Percentiles rank a stretch among this genome's conserved stretches.
Evolutionary conservation across 2,113 vertebrate species (phyloP).

Genomic region (Megaleporinus macrocephalus): DNA sequence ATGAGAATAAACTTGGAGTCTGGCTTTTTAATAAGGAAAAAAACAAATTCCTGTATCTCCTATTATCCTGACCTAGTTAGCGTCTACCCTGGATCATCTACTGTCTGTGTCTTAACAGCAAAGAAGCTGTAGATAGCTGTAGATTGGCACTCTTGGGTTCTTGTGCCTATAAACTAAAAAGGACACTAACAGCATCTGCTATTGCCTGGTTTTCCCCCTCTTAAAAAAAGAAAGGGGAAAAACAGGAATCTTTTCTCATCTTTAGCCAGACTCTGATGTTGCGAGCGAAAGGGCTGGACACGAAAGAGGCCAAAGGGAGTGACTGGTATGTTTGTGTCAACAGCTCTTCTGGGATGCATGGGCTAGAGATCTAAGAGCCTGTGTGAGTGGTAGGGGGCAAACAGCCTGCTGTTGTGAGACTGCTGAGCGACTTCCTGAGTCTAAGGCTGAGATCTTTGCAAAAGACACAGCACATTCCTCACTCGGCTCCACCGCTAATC

Average conservation of each 20-base stretch:
- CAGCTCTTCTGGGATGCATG: conserved; percentile 65
- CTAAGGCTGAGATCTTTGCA: conserved; percentile 59
- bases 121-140: too few relatives aligned
- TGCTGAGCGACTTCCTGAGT: conserved; percentile 75
- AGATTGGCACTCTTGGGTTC: not conserved
- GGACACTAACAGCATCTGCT: not conserved
- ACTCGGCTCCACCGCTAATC: conserved; percentile 70
- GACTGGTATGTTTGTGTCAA: conserved; percentile 66
- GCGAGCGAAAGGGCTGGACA: not conserved
- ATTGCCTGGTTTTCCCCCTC: not conserved
- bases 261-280: not conserved
- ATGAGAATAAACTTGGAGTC: not conserved
- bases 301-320: not conserved
- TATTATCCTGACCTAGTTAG: not conserved
- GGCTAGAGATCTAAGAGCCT: conserved; percentile 36
- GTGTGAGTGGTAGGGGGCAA: conserved; percentile 46
- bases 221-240: not conserved
- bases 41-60: not conserved
- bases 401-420: conserved; percentile 61
- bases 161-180: conserved; percentile 10
- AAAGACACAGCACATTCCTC: conserved; percentile 71
- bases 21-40: not conserved
- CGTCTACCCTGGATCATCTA: too few relatives aligned
- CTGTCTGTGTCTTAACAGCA: too few relatives aligned
- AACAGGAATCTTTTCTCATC: not conserved